A percentile compares a stretch with the other conserved stretches of the same genome.
These are phyloP conservation scores for Cheilosia variabilis DNA, from an alignment of 2,888 invertebrate genomes.

Conservation along the genomic window DNA sequence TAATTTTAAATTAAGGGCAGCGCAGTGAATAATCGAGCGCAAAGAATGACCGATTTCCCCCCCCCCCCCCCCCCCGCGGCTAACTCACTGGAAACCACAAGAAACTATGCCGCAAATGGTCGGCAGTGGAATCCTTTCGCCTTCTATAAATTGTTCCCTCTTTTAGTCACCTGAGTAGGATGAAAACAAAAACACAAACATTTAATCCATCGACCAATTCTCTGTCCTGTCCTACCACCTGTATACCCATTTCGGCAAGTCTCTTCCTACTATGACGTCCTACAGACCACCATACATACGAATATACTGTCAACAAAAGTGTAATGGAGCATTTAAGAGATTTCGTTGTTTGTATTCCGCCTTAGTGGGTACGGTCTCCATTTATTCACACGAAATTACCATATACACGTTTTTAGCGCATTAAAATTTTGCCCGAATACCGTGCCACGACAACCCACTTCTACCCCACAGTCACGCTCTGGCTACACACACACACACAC, in stretches of 20 bases:
- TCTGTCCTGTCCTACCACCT: not conserved
- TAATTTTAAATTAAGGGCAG: slow-evolving; percentile 35
- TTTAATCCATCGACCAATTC: slow-evolving; percentile 31
- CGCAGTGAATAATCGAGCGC: slow-evolving; percentile 45
- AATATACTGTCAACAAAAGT: slow-evolving; percentile 53
- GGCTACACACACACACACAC: slow-evolving; percentile 21
- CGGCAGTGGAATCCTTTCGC: slow-evolving; percentile 32
- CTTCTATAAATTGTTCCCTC: not conserved
- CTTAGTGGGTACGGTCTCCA: slow-evolving; percentile 61
- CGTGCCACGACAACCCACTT: slow-evolving; percentile 25
- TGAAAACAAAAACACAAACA: slow-evolving; percentile 1
- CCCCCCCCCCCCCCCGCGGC: not conserved
- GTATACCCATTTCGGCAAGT: slow-evolving; percentile 1
- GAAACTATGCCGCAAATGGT: not conserved
- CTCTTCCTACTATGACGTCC: slow-evolving; percentile 2
- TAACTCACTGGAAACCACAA: slow-evolving; percentile 46
- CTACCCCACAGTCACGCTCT: slow-evolving; percentile 12
- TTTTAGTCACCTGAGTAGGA: not conserved
- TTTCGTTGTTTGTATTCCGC: slow-evolving; percentile 64
- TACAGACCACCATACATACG: not conserved
- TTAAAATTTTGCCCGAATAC: slow-evolving; percentile 62
- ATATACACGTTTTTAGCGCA: slow-evolving; percentile 71
- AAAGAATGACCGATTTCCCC: slow-evolving; percentile 41
- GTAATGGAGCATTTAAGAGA: slow-evolving; percentile 71
- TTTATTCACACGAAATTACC: slow-evolving; percentile 72